phyloP scores from a whole-genome alignment of 2,113 vertebrate species.

The Carassius auratus region DNA sequence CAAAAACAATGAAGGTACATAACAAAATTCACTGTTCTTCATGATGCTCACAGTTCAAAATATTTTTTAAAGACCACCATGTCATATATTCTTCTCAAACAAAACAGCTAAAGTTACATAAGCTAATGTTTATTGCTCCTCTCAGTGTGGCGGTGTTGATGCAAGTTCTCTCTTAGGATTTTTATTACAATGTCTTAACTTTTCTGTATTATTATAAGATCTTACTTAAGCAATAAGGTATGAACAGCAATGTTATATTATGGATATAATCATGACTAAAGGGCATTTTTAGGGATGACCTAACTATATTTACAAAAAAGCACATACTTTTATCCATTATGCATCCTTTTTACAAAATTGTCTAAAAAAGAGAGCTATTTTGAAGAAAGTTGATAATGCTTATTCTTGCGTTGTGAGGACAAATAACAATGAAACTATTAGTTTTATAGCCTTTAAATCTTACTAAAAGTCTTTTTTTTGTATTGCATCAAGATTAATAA shows the following conservation, averaged over 20 bases:
- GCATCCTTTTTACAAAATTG: too few species aligned
- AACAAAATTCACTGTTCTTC: not conserved
- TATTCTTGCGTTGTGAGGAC: too few species aligned
- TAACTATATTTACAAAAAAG: too few species aligned
- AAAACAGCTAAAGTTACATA: not conserved
- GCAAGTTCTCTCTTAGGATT: not conserved
- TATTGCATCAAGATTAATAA: too few species aligned
- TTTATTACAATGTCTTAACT: not conserved
- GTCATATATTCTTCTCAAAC: not conserved
- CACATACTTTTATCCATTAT: too few species aligned
- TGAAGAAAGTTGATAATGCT: too few species aligned
- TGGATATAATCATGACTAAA: not conserved
- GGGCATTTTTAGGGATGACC: too few species aligned
- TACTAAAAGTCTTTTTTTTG: too few species aligned
- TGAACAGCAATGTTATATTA: not conserved
- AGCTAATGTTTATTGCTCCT: not conserved
- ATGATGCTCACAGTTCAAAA: not conserved
- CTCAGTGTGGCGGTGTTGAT: not conserved
- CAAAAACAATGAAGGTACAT: not conserved
- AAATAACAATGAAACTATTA: too few species aligned
- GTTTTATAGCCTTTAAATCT: too few species aligned
- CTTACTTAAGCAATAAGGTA: not conserved
- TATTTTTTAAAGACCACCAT: not conserved
- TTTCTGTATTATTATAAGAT: not conserved
- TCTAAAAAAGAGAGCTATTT: too few species aligned